phyloP scores from a whole-genome alignment of 92 coral and sea anemone species.

The Umimayanthus kanabou region DNA sequence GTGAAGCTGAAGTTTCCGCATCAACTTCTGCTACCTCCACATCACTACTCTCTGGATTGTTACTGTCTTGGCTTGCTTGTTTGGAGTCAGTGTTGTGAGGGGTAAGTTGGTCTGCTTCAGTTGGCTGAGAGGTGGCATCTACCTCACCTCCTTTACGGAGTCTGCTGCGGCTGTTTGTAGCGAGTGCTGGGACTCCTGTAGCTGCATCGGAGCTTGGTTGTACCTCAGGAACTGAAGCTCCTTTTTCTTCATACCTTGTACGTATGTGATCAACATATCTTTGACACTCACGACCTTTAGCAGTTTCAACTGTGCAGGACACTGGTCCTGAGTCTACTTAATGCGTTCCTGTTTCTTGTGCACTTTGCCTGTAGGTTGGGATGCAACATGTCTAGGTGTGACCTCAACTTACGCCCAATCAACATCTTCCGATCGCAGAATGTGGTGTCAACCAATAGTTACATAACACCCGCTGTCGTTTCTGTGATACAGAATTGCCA shows the following conservation, averaged over 20 bases:
- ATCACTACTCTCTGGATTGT: not conserved
- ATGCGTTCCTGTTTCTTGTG: constrained; percentile 47
- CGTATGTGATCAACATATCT: constrained; percentile 55
- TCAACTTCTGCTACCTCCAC: not conserved
- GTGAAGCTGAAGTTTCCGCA: constrained; percentile 1
- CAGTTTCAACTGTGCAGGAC: constrained; percentile 34
- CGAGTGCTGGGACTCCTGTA: not conserved
- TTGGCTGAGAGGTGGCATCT: not conserved
- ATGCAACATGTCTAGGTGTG: constrained; percentile 54
- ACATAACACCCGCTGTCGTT: no score
- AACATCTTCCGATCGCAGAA: constrained; percentile 50
- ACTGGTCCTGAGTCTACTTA: constrained; percentile 57
- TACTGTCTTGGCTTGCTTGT: constrained; percentile 46
- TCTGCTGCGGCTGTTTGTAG: not conserved
- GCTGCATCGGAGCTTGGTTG: not conserved
- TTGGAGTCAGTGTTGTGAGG: constrained; percentile 1
- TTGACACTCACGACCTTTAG: constrained; percentile 41
- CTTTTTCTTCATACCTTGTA: constrained; percentile 29
- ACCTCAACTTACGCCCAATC: constrained; percentile 54
- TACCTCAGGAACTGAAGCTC: not conserved
- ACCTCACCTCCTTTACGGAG: not conserved
- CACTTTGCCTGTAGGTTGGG: constrained; percentile 56
- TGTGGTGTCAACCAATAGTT: constrained; percentile 49
- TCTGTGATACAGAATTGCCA: constrained; percentile 27
- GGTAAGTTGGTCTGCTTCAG: not conserved